Evolutionary conservation across 2,888 invertebrate species (phyloP).

Genomic region (Cartodere bifasciata): DNA sequence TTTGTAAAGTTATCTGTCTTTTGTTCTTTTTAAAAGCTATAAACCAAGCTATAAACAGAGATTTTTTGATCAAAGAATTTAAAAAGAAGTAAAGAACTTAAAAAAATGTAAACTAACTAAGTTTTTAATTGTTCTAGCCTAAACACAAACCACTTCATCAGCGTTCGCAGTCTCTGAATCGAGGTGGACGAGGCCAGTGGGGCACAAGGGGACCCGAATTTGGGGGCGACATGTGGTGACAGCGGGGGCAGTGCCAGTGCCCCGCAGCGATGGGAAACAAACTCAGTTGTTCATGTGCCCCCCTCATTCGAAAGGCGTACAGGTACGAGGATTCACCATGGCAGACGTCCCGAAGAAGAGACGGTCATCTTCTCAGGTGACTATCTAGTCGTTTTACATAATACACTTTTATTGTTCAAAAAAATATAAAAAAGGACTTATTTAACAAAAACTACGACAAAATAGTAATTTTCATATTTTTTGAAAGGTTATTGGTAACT

Average conservation of each 20-base stretch:
- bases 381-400: too few relatives aligned
- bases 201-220: conserved; percentile 22
- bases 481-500: too few relatives aligned
- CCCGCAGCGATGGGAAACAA: conserved; percentile 88
- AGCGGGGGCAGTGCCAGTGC: conserved; percentile 46
- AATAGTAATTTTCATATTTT: too few relatives aligned
- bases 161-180: conserved; percentile 64
- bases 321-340: conserved; percentile 94
- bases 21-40: too few relatives aligned
- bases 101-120: too few relatives aligned
- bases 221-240: conserved; percentile 64
- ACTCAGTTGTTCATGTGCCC: conserved; percentile 93
- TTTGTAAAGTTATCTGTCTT: too few relatives aligned
- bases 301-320: conserved; percentile 91
- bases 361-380: conserved; percentile 81
- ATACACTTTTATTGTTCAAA: too few relatives aligned
- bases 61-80: too few relatives aligned
- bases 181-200: conserved; percentile 41
- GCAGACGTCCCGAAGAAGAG: conserved; percentile 75
- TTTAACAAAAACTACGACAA: too few relatives aligned
- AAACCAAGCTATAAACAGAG: too few relatives aligned
- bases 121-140: conserved; percentile 43
- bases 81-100: too few relatives aligned
- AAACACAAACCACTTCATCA: conserved; percentile 46
- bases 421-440: too few relatives aligned